Evolutionary conservation across 64 coral and sea anemone species (phyloP), one percentile per base, ranked within the genome.

Genomic region (Acropora tenuis): DNA sequence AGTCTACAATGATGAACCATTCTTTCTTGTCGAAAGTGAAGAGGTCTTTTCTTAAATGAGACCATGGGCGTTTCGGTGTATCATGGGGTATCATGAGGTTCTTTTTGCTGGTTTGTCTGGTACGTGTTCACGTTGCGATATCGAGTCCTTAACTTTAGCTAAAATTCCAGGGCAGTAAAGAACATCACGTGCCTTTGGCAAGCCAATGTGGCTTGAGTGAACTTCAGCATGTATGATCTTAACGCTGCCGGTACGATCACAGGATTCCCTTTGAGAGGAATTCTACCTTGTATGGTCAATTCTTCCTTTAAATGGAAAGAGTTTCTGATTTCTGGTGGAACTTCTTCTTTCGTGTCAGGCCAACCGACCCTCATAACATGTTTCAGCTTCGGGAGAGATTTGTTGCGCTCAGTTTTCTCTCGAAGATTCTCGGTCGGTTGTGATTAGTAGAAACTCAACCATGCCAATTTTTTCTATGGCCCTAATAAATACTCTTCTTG

Each of bases 161-260:
- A 9, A 55, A 50, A 95, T 88, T 6, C 67, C 88, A 30, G 81
- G 88, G 82, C 93, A 95, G 18, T 79, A 90, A 19, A 94, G 10
- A 13, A 63, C 42, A 76, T 94, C 87, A 17, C 69, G 13, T 84
- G 78, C 30, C 10, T 80, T 58, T 46, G 7, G 41, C 73, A 81
- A 78, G 42, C 93, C 63, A 69, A 90, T 74, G 87, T 92, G 89
- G 13, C 55, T 78, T 41, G 82, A 69, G 81, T 91, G 89, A 53
- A 95, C 79, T 53, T 57, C 50, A 79, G 7, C 20, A 86, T 93
- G 15, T 11, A 48, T 71, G 67, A 41, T 41, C 90, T 80, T 43
- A 92, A 48, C 4, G 83, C 19, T 63, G 43, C 42, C 17, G 83
- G 82, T 48, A 87, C 76, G 53, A 92, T 48, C 6, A 86, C 43